A percentile compares a stretch with the other conserved stretches of the same genome.
phyloP scores from a whole-genome alignment of 2,113 vertebrate genomes.

The Syrrhaptes paradoxus region DNA sequence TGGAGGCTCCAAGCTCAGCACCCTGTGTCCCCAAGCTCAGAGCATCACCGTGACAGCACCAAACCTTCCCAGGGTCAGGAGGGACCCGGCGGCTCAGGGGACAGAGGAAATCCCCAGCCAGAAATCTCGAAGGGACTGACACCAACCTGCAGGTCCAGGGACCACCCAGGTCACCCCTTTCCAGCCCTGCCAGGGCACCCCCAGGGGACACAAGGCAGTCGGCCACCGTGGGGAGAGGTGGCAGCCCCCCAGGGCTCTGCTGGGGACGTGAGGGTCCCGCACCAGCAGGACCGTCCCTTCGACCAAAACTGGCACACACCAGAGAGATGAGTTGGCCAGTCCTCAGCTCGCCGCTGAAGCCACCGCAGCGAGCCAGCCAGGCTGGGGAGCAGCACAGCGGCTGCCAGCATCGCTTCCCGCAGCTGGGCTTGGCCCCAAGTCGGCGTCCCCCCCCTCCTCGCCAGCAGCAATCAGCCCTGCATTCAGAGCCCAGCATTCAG shows the following conservation, averaged over 20 bases:
- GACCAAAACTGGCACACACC: fast-evolving
- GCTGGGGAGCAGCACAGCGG: not conserved
- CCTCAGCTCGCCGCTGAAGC: not conserved
- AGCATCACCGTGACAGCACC: fast-evolving
- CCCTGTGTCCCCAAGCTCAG: not conserved
- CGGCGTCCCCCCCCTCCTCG: not conserved
- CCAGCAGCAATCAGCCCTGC: conserved; percentile 56
- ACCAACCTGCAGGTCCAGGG: not conserved
- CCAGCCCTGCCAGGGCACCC: not conserved
- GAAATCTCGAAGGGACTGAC: not conserved
- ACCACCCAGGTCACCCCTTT: not conserved
- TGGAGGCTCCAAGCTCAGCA: not conserved
- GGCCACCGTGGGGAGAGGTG: not conserved
- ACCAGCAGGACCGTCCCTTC: not conserved
- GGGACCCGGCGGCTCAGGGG: not conserved
- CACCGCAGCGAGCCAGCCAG: not conserved
- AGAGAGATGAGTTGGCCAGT: not conserved
- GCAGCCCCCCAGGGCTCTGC: not conserved
- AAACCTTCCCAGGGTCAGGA: not conserved
- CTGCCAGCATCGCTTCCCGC: not conserved
- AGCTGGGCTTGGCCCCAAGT: conserved; percentile 52
- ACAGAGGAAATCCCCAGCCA: not conserved
- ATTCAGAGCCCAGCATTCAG: conserved; percentile 59
- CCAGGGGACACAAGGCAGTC: not conserved
- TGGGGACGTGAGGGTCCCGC: fast-evolving